Evolutionary conservation across 2,113 vertebrate genomes (phyloP).

Genomic region (Malurus melanocephalus): DNA sequence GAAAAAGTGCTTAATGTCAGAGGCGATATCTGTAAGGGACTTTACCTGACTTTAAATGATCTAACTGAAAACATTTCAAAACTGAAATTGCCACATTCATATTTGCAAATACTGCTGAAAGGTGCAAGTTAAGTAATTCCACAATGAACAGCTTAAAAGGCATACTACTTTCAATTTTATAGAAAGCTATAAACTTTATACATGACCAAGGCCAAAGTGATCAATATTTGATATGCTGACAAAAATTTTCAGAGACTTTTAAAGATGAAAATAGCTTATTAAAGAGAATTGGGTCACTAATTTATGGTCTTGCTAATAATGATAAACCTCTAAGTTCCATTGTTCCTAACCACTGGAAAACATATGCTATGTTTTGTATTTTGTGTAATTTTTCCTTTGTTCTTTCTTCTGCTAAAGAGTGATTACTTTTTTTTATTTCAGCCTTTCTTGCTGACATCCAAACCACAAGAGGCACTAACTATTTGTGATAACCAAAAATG

Average conservation of each 20-base stretch:
- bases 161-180: not conserved
- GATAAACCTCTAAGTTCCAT: not conserved
- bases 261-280: not conserved
- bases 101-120: not conserved
- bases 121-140: not conserved
- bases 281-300: not conserved
- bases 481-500: not conserved
- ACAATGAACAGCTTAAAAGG: not conserved
- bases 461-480: not conserved
- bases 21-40: not conserved
- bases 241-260: not conserved
- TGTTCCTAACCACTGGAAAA: not conserved
- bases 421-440: not conserved
- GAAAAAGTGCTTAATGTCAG: not conserved
- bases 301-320: not conserved
- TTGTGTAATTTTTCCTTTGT: not conserved
- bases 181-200: not conserved
- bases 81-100: not conserved
- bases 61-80: not conserved
- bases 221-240: not conserved
- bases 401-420: not conserved
- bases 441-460: not conserved
- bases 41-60: not conserved
- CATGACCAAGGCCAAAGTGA: not conserved
- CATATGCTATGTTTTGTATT: not conserved